These are phyloP conservation scores for Coryphaenoides rupestris DNA, from an alignment of 2,113 vertebrate species.

Conservation along the genomic window DNA sequence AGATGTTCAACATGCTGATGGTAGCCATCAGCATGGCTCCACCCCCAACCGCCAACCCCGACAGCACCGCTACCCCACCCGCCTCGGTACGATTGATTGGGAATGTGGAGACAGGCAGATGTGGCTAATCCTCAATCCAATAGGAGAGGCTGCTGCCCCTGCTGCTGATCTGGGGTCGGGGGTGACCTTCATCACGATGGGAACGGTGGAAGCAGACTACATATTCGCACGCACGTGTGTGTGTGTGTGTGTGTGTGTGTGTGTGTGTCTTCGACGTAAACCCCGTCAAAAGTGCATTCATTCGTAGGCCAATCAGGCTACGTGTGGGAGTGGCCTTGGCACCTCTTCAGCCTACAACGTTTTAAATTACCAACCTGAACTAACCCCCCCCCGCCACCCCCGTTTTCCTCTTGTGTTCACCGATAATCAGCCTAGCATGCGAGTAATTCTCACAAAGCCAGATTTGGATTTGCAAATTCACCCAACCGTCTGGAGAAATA, in stretches of 20 bases:
- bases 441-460: too few species aligned
- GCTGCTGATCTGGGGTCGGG: slow-evolving; percentile 50
- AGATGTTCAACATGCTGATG: neutral
- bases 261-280: slow-evolving; percentile 9
- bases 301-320: slow-evolving; percentile 7
- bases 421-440: too few species aligned
- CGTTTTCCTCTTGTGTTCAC: too few species aligned
- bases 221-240: neutral
- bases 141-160: slow-evolving; percentile 37
- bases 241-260: slow-evolving; percentile 1
- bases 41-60: neutral
- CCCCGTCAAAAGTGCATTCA: slow-evolving; percentile 6
- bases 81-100: slow-evolving; percentile 17
- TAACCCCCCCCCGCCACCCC: too few species aligned
- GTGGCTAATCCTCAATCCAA: slow-evolving; percentile 60
- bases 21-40: neutral
- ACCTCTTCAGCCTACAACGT: too few species aligned
- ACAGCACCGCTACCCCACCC: neutral
- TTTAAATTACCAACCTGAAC: too few species aligned
- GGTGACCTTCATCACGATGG: slow-evolving; percentile 51
- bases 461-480: too few species aligned
- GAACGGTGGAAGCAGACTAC: slow-evolving; percentile 25
- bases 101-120: slow-evolving; percentile 33
- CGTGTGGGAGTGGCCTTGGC: neutral
- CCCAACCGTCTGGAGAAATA: too few species aligned